These are phyloP conservation scores for Harpalus rubripes DNA, from an alignment of 2,888 invertebrate species.

Conservation along the genomic window DNA sequence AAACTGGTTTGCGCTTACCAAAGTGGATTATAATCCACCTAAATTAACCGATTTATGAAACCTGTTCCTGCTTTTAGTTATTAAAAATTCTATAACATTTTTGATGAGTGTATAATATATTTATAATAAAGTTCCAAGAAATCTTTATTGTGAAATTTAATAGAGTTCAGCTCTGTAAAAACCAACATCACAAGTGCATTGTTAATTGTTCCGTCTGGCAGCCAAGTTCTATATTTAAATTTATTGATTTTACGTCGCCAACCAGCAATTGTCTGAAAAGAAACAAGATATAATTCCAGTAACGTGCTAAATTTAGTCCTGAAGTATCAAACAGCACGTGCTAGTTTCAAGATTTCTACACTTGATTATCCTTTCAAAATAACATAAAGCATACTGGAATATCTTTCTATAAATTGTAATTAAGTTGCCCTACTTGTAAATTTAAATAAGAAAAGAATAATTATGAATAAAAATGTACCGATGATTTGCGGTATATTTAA, in stretches of 20 bases:
- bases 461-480: constrained; percentile 20
- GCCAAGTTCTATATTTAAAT: constrained; percentile 57
- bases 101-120: not conserved
- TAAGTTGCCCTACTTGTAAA: constrained; percentile 26
- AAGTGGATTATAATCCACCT: too few relatives aligned
- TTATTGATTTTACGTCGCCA: constrained; percentile 54
- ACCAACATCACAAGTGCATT: constrained; percentile 33
- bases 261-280: constrained; percentile 39
- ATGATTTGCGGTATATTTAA: constrained; percentile 1
- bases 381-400: constrained; percentile 26
- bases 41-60: too few relatives aligned
- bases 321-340: constrained; percentile 49
- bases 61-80: too few relatives aligned
- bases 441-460: constrained; percentile 41
- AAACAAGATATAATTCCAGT: constrained; percentile 53
- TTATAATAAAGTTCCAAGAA: not conserved
- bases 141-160: constrained; percentile 1
- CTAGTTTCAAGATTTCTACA: constrained; percentile 28
- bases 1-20: too few relatives aligned
- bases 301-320: constrained; percentile 26
- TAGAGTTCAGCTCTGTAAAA: constrained; percentile 21
- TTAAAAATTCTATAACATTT: not conserved
- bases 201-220: constrained; percentile 46
- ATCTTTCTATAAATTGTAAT: constrained; percentile 22
- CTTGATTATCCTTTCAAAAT: constrained; percentile 33